Base-by-base conservation (phyloP, 2,113 vertebrate species). In the Nerophis lumbriciformis region DNA sequence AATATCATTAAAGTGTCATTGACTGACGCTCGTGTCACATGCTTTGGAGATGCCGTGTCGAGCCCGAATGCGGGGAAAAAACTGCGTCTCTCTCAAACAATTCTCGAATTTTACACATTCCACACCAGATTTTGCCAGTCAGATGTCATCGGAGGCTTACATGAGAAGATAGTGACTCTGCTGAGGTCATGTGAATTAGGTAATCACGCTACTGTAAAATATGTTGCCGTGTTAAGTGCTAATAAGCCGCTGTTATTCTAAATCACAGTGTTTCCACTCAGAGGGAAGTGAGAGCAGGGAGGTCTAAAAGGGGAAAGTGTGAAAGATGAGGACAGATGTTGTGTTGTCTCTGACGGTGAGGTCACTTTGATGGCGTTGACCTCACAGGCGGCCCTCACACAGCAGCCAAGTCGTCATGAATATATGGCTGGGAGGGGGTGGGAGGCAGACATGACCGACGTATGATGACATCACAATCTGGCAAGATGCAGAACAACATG, bases 391-490 rank as follows among this genome's bases (percentile, higher is more conserved):
- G 78, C 50, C 82, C 76, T 88, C 81, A 45, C 42, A 45, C 10
- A 85, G 85, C 83, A 83, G 81, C 79, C 86, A 83, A 77, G 80
- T 79, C 82, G 81, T 83, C 84, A 88, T 90, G 89, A 90, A 89
- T 88, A 84, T 75, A 73, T 72, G 72, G 57, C 76, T 69, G 78
- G 81, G 78, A 84, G 79, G 44, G 61, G 55, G 55, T n/a, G 37
- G 60, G 68, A 87, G 73, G 76, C 88, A 88, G 88, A 90, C 88
- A 87, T 88, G 85, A 90, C 86, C 82, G 77, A 56, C 76, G 69
- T 53, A 80, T 89, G 84, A 80, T 89, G 84, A 90, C 79, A 83
- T 88, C 86, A 89, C 79, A 68, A 87, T 86, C 88, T 88, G 83
- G 84, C 86, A 77, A 37, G 72, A 67, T 60, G 21, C 21, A 44